Base-by-base conservation (phyloP, 1,140 invertebrate genomes). In the Drosophila teissieri region DNA sequence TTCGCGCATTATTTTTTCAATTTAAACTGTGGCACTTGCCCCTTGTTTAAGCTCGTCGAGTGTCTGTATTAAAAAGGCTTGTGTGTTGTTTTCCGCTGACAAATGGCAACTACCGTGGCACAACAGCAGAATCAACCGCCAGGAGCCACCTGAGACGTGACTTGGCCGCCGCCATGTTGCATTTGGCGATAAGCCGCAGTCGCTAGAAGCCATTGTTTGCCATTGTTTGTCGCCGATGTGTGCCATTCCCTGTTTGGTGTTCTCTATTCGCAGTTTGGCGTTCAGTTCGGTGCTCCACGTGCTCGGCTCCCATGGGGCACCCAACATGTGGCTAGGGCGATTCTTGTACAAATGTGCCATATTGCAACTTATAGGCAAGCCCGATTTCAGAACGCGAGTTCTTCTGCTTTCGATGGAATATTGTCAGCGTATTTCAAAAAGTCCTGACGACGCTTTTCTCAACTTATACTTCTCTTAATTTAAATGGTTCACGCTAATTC, bases 1-100 rank as follows among this genome's bases (percentile, higher is more conserved):
- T 46, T 39, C 51, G 39, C 45, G 62, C 36, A 61, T 65, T 76
- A 84, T 85, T 80, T 77, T 68, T 77, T 48, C 76, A 80, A 73
- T 84, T 84, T 85, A 69, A 63, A 58, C 49, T 68, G 51, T 48
- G 46, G 34, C 37, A 11, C 45, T 78, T 78, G 58, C 57, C n/a
- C 39, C 61, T 39, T 46, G 52, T 64, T 42, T 61, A 39, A 49
- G 42, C 46, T 39, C 51, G 39, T 22, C 27, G 49, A 34, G 61
- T 36, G 55, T 53, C 65, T 73, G 53, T 54, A 73, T 73, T 73
- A 40, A 72, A 69, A 56, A 57, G 55, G 67, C 44, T 60, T 64
- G 67, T 56, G 49, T 78, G 36, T 40, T 60, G 36, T 22, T 65
- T 67, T 60, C 61, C 45, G 69, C 48, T 74, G 65, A 68, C 62